Conservation (phyloP, 1,140 invertebrate genomes). For the Ceratina calcarata region DNA sequence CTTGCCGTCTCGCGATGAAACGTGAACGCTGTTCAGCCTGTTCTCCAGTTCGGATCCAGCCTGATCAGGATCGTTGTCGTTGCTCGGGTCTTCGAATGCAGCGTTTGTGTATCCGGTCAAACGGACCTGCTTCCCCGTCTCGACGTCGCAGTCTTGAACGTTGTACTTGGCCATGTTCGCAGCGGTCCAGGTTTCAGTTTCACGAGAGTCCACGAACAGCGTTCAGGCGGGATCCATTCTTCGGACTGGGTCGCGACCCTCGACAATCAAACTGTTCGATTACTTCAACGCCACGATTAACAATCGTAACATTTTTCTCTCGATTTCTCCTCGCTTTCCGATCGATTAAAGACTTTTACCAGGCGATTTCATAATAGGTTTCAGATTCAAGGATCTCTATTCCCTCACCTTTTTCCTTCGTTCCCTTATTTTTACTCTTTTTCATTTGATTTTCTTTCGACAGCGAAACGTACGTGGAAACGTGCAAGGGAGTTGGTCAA, state of each 20-base stretch:
- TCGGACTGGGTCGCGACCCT: background rate
- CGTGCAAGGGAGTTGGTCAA: too few relatives aligned
- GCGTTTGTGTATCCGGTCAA: conserved; percentile 69
- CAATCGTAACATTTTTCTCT: conserved; percentile 18
- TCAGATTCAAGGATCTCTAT: conserved; percentile 12
- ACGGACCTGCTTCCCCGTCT: conserved; percentile 68
- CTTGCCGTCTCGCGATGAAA: conserved; percentile 59
- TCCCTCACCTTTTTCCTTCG: background rate
- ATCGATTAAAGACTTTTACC: background rate
- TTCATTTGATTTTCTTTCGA: background rate
- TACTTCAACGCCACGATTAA: conserved; percentile 4
- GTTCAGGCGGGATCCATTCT: conserved; percentile 53
- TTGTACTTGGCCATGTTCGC: conserved; percentile 74
- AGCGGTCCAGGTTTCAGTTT: background rate
- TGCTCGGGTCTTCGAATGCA: conserved; percentile 62
- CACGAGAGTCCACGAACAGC: background rate
- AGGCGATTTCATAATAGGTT: background rate
- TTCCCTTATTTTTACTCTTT: background rate
- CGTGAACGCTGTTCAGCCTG: conserved; percentile 52
- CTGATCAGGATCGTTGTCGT: conserved; percentile 52
- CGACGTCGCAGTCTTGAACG: conserved; percentile 67
- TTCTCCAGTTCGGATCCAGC: conserved; percentile 60
- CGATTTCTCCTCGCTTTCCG: background rate
- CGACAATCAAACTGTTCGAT: conserved; percentile 31
- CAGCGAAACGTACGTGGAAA: too few relatives aligned